A percentile compares a stretch with the other conserved stretches of the same genome.
Conservation (phyloP, 2,888 invertebrate genomes). For the Stenolophus ochropezus region DNA sequence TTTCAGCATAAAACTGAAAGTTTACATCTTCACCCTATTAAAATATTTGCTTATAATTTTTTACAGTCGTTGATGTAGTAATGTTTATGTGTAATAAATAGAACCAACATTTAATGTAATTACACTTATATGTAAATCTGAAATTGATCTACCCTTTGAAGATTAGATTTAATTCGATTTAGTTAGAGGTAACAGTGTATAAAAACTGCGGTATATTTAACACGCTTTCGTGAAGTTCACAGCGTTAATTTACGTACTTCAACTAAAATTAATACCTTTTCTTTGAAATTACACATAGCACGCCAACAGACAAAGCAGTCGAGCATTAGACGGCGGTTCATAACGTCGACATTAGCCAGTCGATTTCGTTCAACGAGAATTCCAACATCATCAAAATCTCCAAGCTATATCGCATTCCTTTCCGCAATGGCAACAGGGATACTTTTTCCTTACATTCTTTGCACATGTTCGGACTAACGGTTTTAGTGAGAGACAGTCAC, state of each 20-base stretch:
- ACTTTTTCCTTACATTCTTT: neutral
- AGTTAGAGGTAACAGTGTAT: neutral
- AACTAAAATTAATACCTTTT: constrained; percentile 51
- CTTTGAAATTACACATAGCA: constrained; percentile 52
- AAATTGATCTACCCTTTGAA: constrained; percentile 26
- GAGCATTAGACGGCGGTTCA: constrained; percentile 30
- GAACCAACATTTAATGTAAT: neutral
- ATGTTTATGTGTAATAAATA: constrained; percentile 5
- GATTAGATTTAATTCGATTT: constrained; percentile 10
- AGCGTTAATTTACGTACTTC: constrained; percentile 45
- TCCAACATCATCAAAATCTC: constrained; percentile 7
- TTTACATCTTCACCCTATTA: no score
- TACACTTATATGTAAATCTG: neutral
- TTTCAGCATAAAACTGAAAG: no score
- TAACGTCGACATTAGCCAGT: constrained; percentile 43
- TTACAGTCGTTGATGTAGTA: no score
- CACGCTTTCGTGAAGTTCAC: constrained; percentile 44
- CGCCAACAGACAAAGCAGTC: constrained; percentile 42
- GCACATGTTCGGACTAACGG: neutral
- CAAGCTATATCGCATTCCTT: neutral
- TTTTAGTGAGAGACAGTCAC: no score
- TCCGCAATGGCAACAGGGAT: neutral
- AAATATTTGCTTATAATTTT: no score
- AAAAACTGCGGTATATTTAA: constrained; percentile 33
- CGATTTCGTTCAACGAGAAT: constrained; percentile 34